Percentiles rank a stretch among this genome's conserved stretches.
These are phyloP conservation scores for Coelopa pilipes DNA, from an alignment of 2,888 invertebrate genomes.

Conservation along the genomic window DNA sequence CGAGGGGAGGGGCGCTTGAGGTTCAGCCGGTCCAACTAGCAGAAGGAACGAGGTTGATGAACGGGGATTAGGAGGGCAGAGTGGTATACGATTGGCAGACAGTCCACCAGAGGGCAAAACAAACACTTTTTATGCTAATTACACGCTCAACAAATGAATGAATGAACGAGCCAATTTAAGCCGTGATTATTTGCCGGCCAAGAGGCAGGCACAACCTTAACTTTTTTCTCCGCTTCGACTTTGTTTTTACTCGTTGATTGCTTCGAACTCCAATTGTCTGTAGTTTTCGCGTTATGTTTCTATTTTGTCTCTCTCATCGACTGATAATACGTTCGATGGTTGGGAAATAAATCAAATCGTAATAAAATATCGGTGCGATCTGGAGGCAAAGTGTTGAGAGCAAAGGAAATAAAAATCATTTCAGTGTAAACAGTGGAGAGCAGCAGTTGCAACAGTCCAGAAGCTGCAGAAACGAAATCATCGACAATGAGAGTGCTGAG, in stretches of 20 bases:
- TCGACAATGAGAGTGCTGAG: conserved; percentile 28
- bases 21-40: no score
- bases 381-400: not conserved
- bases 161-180: conserved; percentile 7
- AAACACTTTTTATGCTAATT: conserved; percentile 4
- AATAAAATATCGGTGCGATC: not conserved
- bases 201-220: conserved; percentile 9
- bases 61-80: not conserved
- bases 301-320: not conserved
- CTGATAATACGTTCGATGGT: conserved; percentile 9
- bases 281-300: not conserved
- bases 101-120: not conserved
- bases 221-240: not conserved
- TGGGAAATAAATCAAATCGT: conserved; percentile 2
- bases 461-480: not conserved
- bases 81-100: not conserved
- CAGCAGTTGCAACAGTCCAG: conserved; percentile 38
- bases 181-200: not conserved
- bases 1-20: no score
- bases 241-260: no score
- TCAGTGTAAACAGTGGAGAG: conserved; percentile 30
- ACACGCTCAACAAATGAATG: not conserved
- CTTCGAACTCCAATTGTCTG: not conserved
- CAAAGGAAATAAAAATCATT: conserved; percentile 30
- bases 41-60: no score